Base-by-base conservation (phyloP, 2,113 vertebrate species). In the Podiceps cristatus region DNA sequence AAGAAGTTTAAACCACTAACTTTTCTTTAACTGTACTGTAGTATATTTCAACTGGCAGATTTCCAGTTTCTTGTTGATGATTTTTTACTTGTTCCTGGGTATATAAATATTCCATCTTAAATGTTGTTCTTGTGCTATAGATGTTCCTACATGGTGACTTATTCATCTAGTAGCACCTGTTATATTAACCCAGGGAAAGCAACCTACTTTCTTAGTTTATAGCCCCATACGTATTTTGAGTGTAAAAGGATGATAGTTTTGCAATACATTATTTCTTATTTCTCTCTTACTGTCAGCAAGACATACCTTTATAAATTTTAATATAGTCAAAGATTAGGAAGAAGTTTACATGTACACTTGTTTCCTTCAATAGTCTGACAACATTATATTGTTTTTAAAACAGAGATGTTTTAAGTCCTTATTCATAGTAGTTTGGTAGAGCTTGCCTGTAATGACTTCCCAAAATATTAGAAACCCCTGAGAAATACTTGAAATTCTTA, bases 251-350 rank as follows among this genome's bases (percentile, higher is more conserved):
- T 58, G n/a, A 35, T 27, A 55, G 75, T 97, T 96, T 97, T 77
- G 94, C 50, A 83, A 75, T 60, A 37, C 23, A 83, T 9, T 89
- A 90, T 49, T 97, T 92, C 31, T 59, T 94, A 82, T 88, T 96
- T 97, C 71, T 97, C n/a, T 67, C 50, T 73, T 79, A 53, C 88
- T 95, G n/a, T 96, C 96, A 97, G 93, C 47, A 93, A 90, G 93
- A 88, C 62, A 88, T 92, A 95, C 79, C 16, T 7, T 83, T 96
- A 76, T 77, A 56, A 66, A 93, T 95, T 74, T 80, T 92, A 95
- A 85, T 96, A 72, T 47, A 66, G 75, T 95, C 82, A 96, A 86
- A 95, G 82, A 95, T 77, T 69, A 95, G 77, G 59, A 97, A 97
- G 67, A 96, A 95, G 95, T 88, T 96, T 93, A 72, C 64, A 82